A percentile compares a stretch with the other conserved stretches of the same genome.
These are phyloP conservation scores for Lycopodina hypogea DNA, from an alignment of 37 sponge, comb jelly and placozoan species.

Conservation along the genomic window DNA sequence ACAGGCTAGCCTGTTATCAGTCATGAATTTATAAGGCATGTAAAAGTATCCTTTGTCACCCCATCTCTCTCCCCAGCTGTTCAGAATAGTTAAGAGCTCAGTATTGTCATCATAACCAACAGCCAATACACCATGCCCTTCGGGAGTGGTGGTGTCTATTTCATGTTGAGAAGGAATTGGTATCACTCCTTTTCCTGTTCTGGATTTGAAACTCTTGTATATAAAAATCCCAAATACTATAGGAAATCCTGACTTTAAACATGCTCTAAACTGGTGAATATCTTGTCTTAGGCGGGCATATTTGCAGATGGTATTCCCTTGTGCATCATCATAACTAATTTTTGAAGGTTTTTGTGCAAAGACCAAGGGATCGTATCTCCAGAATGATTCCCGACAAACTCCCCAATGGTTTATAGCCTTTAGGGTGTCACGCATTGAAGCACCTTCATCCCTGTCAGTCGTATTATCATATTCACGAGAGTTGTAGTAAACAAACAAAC, in stretches of 20 bases:
- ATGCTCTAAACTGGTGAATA: slow-evolving; percentile 7
- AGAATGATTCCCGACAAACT: slow-evolving; percentile 6
- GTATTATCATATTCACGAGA: background rate
- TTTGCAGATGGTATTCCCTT: slow-evolving; percentile 1
- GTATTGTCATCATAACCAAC: too few species aligned
- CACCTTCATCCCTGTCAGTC: background rate
- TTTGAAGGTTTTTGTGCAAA: background rate
- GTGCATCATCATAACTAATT: slow-evolving; percentile 4
- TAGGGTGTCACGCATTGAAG: slow-evolving; percentile 19
- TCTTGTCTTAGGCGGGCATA: slow-evolving; percentile 10
- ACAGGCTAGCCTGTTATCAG: too few species aligned
- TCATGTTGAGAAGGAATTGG: background rate
- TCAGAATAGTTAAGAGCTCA: too few species aligned
- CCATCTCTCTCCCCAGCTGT: too few species aligned
- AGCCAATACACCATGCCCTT: too few species aligned
- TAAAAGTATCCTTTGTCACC: too few species aligned
- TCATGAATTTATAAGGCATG: too few species aligned
- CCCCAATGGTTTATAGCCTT: slow-evolving; percentile 1
- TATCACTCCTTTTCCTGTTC: background rate
- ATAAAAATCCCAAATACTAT: background rate
- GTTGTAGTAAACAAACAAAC: slow-evolving; percentile 27
- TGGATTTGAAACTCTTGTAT: background rate
- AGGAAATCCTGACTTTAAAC: background rate
- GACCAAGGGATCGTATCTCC: background rate
- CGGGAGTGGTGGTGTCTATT: too few species aligned